These are phyloP conservation scores for Yponomeuta malinellus DNA, from an alignment of 2,888 invertebrate genomes.

Conservation along the genomic window DNA sequence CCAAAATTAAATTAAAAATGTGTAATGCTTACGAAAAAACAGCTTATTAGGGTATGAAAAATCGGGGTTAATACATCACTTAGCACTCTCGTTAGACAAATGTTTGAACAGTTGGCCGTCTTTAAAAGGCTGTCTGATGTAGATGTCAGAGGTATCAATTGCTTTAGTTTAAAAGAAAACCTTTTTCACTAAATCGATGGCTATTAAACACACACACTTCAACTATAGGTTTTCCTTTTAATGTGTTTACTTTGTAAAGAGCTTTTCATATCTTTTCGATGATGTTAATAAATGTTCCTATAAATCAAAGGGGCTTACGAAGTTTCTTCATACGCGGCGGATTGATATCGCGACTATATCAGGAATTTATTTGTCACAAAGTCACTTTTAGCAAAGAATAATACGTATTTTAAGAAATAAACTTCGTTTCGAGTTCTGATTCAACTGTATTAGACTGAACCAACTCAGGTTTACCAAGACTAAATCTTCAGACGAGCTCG, in stretches of 20 bases:
- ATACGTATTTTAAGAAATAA: too few species aligned
- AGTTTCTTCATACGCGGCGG: not conserved
- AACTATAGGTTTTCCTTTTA: too few species aligned
- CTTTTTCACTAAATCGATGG: too few species aligned
- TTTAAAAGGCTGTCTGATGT: not conserved
- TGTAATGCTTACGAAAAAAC: too few species aligned
- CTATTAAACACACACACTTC: too few species aligned
- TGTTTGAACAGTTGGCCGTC: not conserved
- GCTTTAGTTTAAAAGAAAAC: too few species aligned
- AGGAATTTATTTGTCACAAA: too few species aligned
- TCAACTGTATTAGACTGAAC: not conserved
- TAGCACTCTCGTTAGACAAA: not conserved
- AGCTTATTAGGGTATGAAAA: too few species aligned
- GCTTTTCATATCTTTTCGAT: too few species aligned
- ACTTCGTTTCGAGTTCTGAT: not conserved
- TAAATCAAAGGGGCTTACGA: not conserved
- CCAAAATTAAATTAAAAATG: too few species aligned
- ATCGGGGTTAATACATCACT: not conserved
- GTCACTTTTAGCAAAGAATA: too few species aligned
- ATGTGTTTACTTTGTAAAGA: too few species aligned
- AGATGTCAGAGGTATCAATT: not conserved
- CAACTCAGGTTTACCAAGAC: not conserved
- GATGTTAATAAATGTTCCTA: not conserved
- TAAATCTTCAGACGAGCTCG: not conserved
- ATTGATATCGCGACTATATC: not conserved